Evolutionary conservation across 1,140 invertebrate species (phyloP).

Genomic region (Pemphigus obesinymphae): DNA sequence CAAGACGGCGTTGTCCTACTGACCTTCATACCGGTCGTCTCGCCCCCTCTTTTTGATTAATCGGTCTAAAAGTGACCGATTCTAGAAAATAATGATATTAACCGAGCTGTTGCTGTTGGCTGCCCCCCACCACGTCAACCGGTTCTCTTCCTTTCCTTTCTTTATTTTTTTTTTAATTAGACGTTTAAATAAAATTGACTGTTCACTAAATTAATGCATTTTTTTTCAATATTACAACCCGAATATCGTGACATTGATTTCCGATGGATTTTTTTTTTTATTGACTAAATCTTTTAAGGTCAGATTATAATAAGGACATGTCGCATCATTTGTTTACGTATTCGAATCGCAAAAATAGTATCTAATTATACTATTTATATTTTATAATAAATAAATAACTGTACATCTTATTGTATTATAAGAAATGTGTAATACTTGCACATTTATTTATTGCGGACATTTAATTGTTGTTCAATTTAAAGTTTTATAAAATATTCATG

Average conservation of each 20-base stretch:
- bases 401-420: background rate
- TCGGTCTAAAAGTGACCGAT: conserved; percentile 34
- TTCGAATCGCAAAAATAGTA: background rate
- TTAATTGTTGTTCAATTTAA: background rate
- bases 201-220: background rate
- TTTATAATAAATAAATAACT: conserved; percentile 1
- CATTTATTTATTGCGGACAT: background rate
- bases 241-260: conserved; percentile 2
- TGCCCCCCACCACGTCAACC: background rate
- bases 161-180: conserved; percentile 1
- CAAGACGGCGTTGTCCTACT: conserved; percentile 37
- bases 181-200: conserved; percentile 31
- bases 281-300: conserved; percentile 10
- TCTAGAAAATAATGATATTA: conserved; percentile 39
- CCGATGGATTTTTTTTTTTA: background rate
- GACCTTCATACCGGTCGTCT: conserved; percentile 38
- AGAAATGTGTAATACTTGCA: background rate
- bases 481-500: background rate
- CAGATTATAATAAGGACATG: conserved; percentile 16
- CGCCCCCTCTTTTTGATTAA: conserved; percentile 41
- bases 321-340: background rate
- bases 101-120: background rate
- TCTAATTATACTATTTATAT: background rate
- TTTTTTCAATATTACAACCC: background rate
- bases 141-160: conserved; percentile 23